Base-by-base conservation (phyloP, 2,113 vertebrate species). In the Gallinago media region DNA sequence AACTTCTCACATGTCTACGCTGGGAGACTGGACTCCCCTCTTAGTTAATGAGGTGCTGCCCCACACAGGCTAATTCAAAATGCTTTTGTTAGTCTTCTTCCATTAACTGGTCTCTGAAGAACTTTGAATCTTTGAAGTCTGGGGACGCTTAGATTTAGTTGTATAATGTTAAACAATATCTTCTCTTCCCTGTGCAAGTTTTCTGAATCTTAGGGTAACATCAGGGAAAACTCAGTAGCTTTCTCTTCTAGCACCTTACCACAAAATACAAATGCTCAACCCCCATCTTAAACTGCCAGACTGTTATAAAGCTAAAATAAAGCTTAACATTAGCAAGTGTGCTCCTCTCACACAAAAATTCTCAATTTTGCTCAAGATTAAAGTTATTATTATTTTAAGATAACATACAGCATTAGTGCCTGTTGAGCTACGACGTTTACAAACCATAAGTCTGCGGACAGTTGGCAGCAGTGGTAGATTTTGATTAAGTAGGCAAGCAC, bases 401-500 rank as follows among this genome's bases (percentile, higher is more conserved):
- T 47, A 67, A 1, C 46, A 8, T n/a, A 5, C 6, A 52, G 88
- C 75, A 54, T 86, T 49, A 16, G 29, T 0, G 14, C 25, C 66
- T 79, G 46, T 26, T 61, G 74, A 91, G 66, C 68, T 61, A 11
- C 44, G 42, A 62, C 23, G 7, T 72, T 89, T 52, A 47, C 38
- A 70, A 75, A 56, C 34, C 32, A 0, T 19, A 46, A 46, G 11
- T 31, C 27, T 94, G 89, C 91, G 75, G 83, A 31, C 80, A 78
- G 73, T 14, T 95, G 96, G 94, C 93, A 91, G 86, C 54, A 59
- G 31, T 46, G n/a, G 34, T 49, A 65, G 76, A 27, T 85, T 94
- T 72, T 78, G 78, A 85, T 81, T 68, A 89, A 94, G 63, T 38
- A 94, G 70, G 68, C 73, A 74, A 94, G 85, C 66, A 4, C 29